Percentiles rank a stretch among this genome's conserved stretches.
Evolutionary conservation across 2,888 invertebrate genomes (phyloP).

Genomic region (Tuta absoluta): DNA sequence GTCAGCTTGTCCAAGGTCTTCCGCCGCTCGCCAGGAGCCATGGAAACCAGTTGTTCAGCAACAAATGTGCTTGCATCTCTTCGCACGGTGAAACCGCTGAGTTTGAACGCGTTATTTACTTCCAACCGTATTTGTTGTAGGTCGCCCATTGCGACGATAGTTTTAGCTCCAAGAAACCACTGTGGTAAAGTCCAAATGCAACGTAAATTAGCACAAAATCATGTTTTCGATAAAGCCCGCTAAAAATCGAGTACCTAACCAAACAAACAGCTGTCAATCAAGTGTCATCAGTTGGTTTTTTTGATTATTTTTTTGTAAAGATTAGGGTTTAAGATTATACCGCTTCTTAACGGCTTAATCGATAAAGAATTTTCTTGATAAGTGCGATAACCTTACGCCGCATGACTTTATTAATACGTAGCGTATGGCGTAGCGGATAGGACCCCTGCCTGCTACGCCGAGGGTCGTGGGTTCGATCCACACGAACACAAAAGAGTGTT

Average conservation of each 20-base stretch:
- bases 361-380: too few species aligned
- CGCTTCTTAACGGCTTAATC: too few species aligned
- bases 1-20: conserved; percentile 88
- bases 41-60: conserved; percentile 84
- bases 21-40: conserved; percentile 82
- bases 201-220: neutral
- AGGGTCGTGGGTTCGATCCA: too few species aligned
- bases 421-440: too few species aligned
- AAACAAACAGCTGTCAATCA: neutral
- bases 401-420: too few species aligned
- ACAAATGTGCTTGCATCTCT: conserved; percentile 88
- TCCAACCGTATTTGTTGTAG: conserved; percentile 80
- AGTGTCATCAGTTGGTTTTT: neutral
- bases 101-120: conserved; percentile 85
- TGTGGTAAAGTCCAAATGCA: neutral
- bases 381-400: too few species aligned
- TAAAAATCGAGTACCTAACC: neutral
- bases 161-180: neutral
- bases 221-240: neutral
- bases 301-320: too few species aligned
- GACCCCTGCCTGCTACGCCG: too few species aligned
- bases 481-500: too few species aligned
- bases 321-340: too few species aligned
- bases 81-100: conserved; percentile 87
- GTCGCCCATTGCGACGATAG: conserved; percentile 52